Evolutionary conservation across 1,140 invertebrate genomes (phyloP), one percentile per base, ranked within the genome.

Genomic region (Penaeus japonicus): DNA sequence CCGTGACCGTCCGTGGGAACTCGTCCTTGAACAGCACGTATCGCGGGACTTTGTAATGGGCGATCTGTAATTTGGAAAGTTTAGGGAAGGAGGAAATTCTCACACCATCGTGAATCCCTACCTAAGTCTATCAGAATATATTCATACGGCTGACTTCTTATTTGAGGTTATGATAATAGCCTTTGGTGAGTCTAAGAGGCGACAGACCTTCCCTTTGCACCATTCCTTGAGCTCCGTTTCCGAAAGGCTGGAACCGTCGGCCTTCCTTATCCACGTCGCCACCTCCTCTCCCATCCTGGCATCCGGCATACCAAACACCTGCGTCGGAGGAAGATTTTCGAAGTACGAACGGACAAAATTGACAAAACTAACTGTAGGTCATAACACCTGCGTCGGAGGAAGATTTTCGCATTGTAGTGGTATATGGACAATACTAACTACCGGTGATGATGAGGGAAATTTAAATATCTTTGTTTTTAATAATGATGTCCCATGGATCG

Each of bases 231-330:
- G 90, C 30, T 96, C 93, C 2, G 95, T 92, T 0, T 92, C 93
- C 1, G 93, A 94, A 1, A 95, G 85, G 3, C 92, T 93, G 0
- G 92, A 90, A 4, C 92, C 92, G 5, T 93, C 92, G 30, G 92
- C 91, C 0, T 96, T 80, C 85, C 94, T 92, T 57, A 98, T 92
- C 91, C 95, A 96, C 0, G 95, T 96, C 92, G 96, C 97, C 24
- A 98, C 93, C 91, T 97, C 96, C 93, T 98, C 97, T 0, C 97
- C 97, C 79, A 97, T 93, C 83, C 97, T 93, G 80, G 96, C 93
- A 91, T 98, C 96, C 32, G 96, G 93, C 1, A 97, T 94, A 39
- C 97, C 97, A 91, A 97, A 94, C 4, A 96, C 93, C 93, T 94
- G 89, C 79, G 92, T 80, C 85, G 59, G 79, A 79, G 65, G 3